Base-by-base conservation (phyloP, 2,113 vertebrate species). In the Meleagris gallopavo region DNA sequence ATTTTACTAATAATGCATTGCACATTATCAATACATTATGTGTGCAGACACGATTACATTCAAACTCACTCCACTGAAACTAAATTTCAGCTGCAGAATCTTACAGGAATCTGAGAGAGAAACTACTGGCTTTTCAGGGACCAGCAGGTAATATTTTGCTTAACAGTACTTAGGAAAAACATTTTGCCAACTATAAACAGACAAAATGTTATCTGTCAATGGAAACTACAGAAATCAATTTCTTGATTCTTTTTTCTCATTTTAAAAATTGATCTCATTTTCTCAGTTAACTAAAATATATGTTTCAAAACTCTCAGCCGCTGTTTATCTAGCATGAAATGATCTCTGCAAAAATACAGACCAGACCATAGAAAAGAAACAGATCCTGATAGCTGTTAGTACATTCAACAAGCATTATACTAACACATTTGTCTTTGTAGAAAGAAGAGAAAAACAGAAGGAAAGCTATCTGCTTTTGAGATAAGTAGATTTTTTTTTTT, bases 381-480 rank as follows among this genome's bases (percentile, higher is more conserved):
- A 76, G 62, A 57, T 54, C 60, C 76, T 73, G 55, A 1, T 10
- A 92, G 54, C 45, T 70, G 19, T 70, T 92, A 76, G 43, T 73
- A 60, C 36, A 70, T 74, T 77, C 89, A 86, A 67, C 14, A 11
- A 94, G 61, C 36, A 83, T 61, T 83, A 60, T 12, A 60, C 9
- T 29, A 88, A 71, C 0, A 2, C 25, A 50, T 60, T 74, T 86
- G 32, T 38, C 83, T 91, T 83, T 40, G 41, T 29, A 88, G 25
- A 91, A 90, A 88, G 29, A 19, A 45, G 24, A 82, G n/a, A 65
- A 92, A 95, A 81, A 50, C 40, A 81, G 46, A 81, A 93, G n/a
- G 61, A 87, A 90, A 7, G 13, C 30, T 92, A 86, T 64, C 69
- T 90, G 45, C 21, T 80, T 67, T 12, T 83, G 6, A 69, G 65